phyloP scores from a whole-genome alignment of 1,140 invertebrate species.

The Diploscapter pachys region DNA sequence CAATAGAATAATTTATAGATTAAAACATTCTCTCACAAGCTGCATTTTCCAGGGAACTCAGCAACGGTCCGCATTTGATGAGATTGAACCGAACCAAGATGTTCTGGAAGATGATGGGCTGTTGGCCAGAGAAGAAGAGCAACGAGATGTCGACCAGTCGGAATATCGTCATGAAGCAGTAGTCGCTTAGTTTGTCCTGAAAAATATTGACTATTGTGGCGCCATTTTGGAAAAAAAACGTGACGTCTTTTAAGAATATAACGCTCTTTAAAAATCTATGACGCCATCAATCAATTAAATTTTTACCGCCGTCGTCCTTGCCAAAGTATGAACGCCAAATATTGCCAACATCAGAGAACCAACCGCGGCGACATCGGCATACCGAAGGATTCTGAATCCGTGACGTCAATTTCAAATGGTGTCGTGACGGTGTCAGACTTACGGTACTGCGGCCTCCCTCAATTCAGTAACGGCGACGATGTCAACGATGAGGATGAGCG shows the following conservation, averaged over 20 bases:
- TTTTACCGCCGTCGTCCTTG: slow-evolving; percentile 32
- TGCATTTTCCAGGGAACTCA: slow-evolving; percentile 34
- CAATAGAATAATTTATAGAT: background rate
- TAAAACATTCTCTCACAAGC: slow-evolving; percentile 25
- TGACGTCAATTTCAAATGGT: background rate
- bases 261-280: background rate
- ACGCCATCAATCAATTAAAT: background rate
- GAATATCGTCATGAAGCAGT: slow-evolving; percentile 43
- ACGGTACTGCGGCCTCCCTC: slow-evolving; percentile 28
- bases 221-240: background rate
- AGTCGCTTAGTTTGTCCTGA: slow-evolving; percentile 36
- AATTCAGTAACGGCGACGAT: slow-evolving; percentile 37
- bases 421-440: background rate
- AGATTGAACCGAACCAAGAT: slow-evolving; percentile 33
- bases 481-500: slow-evolving; percentile 33
- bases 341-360: slow-evolving; percentile 38
- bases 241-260: background rate
- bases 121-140: slow-evolving; percentile 41
- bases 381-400: slow-evolving; percentile 23
- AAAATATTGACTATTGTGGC: slow-evolving; percentile 13
- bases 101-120: slow-evolving; percentile 42
- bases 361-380: slow-evolving; percentile 32
- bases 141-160: slow-evolving; percentile 37
- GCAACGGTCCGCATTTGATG: slow-evolving; percentile 34
- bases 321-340: slow-evolving; percentile 38